Conservation (phyloP, 2,113 vertebrate genomes). For the Condylura cristata region DNA sequence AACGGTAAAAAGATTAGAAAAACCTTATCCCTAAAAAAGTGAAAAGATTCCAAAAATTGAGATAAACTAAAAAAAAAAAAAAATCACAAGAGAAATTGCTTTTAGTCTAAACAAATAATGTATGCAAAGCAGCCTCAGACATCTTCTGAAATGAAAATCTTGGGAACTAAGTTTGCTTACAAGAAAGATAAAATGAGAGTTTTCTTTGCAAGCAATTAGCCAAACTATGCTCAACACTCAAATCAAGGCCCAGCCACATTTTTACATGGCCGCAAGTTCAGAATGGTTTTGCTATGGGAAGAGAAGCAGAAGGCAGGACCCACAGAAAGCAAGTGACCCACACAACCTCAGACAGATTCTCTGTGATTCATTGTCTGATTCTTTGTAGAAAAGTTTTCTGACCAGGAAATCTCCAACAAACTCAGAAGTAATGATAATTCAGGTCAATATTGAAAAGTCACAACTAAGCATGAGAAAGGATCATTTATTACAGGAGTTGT, state of each 20-base stretch:
- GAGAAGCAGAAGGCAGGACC: not conserved
- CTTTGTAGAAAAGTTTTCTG: not conserved
- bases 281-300: not conserved
- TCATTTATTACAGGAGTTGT: not conserved
- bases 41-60: not conserved
- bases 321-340: not conserved
- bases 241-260: not conserved
- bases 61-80: not conserved
- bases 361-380: not conserved
- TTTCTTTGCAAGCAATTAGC: not conserved
- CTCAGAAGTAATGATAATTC: not conserved
- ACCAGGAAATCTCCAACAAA: not conserved
- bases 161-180: not conserved
- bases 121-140: not conserved
- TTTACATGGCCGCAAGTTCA: not conserved
- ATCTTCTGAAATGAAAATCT: not conserved
- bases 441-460: not conserved
- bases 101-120: not conserved
- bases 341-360: not conserved
- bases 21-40: not conserved
- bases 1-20: conserved; percentile 34
- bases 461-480: not conserved
- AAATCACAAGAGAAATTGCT: not conserved
- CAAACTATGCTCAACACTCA: not conserved
- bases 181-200: not conserved